These are phyloP conservation scores for Myotis myotis DNA, from an alignment of 2,797 vertebrate species.

Conservation along the genomic window DNA sequence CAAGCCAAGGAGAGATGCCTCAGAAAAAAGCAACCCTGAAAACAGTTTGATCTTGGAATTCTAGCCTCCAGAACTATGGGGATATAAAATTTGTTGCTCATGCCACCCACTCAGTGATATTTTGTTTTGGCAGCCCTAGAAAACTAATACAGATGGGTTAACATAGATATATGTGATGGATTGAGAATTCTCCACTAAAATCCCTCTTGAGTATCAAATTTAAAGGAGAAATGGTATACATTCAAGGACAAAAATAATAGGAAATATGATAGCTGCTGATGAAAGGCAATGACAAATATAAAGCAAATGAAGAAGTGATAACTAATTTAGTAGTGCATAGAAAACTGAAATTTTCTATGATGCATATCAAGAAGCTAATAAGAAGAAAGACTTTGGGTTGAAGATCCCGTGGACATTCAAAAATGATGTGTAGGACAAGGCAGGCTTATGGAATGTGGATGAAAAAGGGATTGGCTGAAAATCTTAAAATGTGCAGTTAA, in stretches of 20 bases:
- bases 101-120: not conserved
- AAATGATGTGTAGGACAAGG: not conserved
- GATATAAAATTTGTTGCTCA: not conserved
- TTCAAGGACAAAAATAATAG: not conserved
- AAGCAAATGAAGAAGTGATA: not conserved
- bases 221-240: not conserved
- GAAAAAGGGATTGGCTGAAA: not conserved
- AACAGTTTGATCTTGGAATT: not conserved
- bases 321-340: not conserved
- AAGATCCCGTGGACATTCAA: not conserved
- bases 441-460: not conserved
- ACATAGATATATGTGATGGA: not conserved
- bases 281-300: not conserved
- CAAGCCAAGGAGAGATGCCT: not conserved
- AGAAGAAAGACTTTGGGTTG: not conserved
- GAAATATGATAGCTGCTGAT: not conserved
- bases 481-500: not conserved
- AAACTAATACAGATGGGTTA: not conserved
- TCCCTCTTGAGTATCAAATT: not conserved
- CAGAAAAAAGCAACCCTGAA: not conserved
- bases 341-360: not conserved
- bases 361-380: not conserved
- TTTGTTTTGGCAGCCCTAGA: not conserved
- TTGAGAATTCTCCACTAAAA: not conserved
- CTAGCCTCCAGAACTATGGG: not conserved